Conservation (phyloP, 2,113 vertebrate genomes). For the Platysternon megacephalum region DNA sequence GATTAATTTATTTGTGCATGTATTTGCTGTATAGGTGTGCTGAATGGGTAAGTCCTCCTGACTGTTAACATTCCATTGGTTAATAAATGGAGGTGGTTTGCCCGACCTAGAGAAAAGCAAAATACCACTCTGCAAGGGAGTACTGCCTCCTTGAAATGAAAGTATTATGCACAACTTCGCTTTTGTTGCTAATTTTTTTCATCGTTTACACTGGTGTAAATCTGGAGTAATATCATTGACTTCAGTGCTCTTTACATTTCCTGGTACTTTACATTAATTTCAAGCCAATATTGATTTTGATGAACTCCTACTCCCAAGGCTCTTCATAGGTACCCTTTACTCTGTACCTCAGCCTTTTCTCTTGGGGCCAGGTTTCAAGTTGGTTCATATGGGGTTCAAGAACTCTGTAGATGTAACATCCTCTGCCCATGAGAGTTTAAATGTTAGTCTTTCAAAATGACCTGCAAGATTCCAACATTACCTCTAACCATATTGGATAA, state of each 20-base stretch:
- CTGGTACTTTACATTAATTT: not conserved
- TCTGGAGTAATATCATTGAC: not conserved
- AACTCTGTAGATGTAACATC: not conserved
- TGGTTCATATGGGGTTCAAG: not conserved
- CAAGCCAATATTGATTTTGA: not conserved
- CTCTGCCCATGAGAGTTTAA: fast-evolving
- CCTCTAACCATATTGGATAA: not conserved
- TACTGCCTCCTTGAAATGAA: not conserved
- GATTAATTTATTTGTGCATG: too few species aligned
- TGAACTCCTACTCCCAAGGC: not conserved
- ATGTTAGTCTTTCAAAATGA: not conserved
- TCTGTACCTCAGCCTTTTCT: not conserved
- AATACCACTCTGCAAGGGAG: not conserved
- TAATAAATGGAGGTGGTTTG: not conserved
- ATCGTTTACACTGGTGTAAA: not conserved
- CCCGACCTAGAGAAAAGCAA: not conserved
- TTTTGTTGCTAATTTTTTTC: not conserved
- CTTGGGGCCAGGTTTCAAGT: not conserved
- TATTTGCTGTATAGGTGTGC: too few species aligned
- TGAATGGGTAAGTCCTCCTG: too few species aligned
- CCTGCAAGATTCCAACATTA: not conserved
- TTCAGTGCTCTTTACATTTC: not conserved
- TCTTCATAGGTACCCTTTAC: not conserved
- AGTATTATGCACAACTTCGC: not conserved
- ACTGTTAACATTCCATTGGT: too few species aligned